Evolutionary conservation across 1,140 invertebrate genomes (phyloP).

Genomic region (Theocolax elegans): DNA sequence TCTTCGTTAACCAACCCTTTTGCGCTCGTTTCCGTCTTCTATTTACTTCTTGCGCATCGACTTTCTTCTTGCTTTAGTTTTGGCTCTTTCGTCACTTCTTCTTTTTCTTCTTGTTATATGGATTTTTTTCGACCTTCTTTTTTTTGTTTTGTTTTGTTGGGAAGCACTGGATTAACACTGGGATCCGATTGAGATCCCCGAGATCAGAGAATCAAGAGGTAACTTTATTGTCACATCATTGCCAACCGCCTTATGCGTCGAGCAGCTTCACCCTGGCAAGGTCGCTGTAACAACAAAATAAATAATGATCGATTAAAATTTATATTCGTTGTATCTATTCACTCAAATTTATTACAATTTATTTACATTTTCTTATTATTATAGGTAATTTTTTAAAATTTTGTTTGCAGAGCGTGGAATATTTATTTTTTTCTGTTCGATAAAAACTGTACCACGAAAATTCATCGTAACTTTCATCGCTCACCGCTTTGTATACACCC

Average conservation of each 20-base stretch:
- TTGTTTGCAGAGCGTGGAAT: background rate
- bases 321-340: no score
- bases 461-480: no score
- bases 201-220: constrained; percentile 57
- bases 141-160: constrained; percentile 45
- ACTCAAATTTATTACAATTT: background rate
- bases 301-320: no score
- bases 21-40: background rate
- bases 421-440: no score
- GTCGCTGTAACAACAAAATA: constrained; percentile 54
- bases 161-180: constrained; percentile 62
- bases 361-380: background rate
- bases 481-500: no score
- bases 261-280: constrained; percentile 55
- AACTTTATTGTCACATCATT: constrained; percentile 68
- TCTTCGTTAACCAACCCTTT: constrained; percentile 28
- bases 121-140: constrained; percentile 16
- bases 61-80: constrained; percentile 7
- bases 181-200: constrained; percentile 51
- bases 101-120: constrained; percentile 6
- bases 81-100: constrained; percentile 14
- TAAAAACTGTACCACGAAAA: no score
- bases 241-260: constrained; percentile 52
- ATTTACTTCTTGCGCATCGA: background rate
- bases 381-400: background rate